Evolutionary conservation across 2,113 vertebrate genomes (phyloP), one percentile per base, ranked within the genome.

Genomic region (Tiliqua scincoides): DNA sequence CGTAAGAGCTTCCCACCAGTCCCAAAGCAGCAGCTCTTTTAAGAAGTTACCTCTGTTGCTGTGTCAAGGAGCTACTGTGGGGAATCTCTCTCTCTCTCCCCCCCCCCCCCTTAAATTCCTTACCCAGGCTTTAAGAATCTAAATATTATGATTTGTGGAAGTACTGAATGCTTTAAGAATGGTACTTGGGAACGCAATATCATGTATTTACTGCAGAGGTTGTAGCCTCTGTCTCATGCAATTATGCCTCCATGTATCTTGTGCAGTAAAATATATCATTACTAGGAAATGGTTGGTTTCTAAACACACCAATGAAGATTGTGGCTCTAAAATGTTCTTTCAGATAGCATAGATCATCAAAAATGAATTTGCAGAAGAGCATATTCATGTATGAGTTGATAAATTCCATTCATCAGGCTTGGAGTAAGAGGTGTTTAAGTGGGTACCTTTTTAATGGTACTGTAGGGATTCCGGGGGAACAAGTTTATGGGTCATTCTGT

Each of bases 241-340:
- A 88, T 89, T 87, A 62, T 32, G 89, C 84, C 27, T 54, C 20
- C 52, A 67, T 35, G 37, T 6, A 82, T 92, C 89, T 83, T 91
- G 35, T 18, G 1, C 79, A 79, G 67, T 85, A 89, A 88, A 87
- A 75, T 78, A 57, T 62, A 80, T 59, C 59, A 0, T 1, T 0
- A 72, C 87, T 90, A 75, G 76, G 62, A 75, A 73, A n/a, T 83
- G 82, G 25, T 40, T 7, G n/a, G 85, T 84, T 85, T 75, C 62
- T 61, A 68, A 77, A 67, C 21, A 67, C 21, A 68, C 40, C 72
- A 20, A 7, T 68, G n/a, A 27, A 67, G 43, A 67, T 77, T 54
- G 43, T 43, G n/a, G 27, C 71, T 77, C 25, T 77, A 20, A 67
- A 77, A 4, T 4, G 14, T 65, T 20, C n/a, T 74, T n/a, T 1